A percentile compares a stretch with the other conserved stretches of the same genome.
Conservation (phyloP, 92 coral and sea anemone species). For the Palythoa caribaeorum region DNA sequence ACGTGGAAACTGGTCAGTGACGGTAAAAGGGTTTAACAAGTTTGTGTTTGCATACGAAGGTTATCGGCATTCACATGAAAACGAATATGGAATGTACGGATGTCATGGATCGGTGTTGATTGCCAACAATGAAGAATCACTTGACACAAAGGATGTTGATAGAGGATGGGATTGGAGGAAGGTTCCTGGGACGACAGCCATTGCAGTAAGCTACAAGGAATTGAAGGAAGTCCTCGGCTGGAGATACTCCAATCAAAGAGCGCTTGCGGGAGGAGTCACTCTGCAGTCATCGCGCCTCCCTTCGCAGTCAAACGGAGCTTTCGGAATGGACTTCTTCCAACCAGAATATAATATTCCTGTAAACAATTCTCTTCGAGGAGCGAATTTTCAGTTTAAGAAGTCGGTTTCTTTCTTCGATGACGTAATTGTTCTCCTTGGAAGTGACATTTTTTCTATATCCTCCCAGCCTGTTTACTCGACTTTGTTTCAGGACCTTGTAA, state of each 20-base stretch:
- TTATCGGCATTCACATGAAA: constrained; percentile 18
- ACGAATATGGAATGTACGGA: constrained; percentile 50
- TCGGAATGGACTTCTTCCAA: constrained; percentile 52
- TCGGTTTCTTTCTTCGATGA: constrained; percentile 60
- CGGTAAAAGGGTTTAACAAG: constrained; percentile 58
- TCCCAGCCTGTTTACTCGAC: constrained; percentile 22
- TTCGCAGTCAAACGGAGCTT: constrained; percentile 53
- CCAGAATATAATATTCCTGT: constrained; percentile 2
- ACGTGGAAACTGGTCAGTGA: constrained; percentile 55
- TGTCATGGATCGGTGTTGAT: constrained; percentile 55
- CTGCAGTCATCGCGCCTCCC: not conserved
- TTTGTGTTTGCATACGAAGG: constrained; percentile 50
- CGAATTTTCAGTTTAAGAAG: constrained; percentile 50
- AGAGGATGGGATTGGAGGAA: constrained; percentile 57
- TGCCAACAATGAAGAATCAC: constrained; percentile 43
- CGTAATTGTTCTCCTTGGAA: constrained; percentile 42
- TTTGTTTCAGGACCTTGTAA: constrained; percentile 19
- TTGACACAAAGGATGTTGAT: constrained; percentile 46
- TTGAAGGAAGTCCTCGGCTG: constrained; percentile 27
- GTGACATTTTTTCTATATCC: constrained; percentile 31
- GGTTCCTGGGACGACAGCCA: constrained; percentile 57
- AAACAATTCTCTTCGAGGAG: constrained; percentile 32
- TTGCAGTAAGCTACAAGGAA: constrained; percentile 13
- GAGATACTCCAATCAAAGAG: constrained; percentile 42
- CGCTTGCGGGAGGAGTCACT: constrained; percentile 59